These are phyloP conservation scores for Nephotettix cincticeps DNA, from an alignment of 1,140 invertebrate species.

Conservation along the genomic window DNA sequence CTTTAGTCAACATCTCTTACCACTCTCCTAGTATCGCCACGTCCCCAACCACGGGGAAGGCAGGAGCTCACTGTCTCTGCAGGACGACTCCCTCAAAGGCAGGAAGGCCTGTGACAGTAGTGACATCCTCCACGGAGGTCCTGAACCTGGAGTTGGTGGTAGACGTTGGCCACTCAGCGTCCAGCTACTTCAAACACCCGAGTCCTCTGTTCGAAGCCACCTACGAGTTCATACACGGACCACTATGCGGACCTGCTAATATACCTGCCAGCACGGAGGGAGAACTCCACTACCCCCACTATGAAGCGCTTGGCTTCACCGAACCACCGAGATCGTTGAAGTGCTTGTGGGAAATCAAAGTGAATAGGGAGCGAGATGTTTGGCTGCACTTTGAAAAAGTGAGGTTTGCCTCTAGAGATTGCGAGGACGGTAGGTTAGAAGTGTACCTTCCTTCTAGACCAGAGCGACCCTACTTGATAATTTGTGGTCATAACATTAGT, in stretches of 20 bases:
- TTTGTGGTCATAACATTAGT: conserved; percentile 82
- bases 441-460: conserved; percentile 67
- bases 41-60: conserved; percentile 54
- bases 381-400: conserved; percentile 86
- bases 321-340: conserved; percentile 72
- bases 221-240: conserved; percentile 86
- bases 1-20: conserved; percentile 50
- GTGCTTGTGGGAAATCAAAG: conserved; percentile 84
- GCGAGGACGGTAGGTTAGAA: conserved; percentile 81
- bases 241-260: conserved; percentile 79
- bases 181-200: conserved; percentile 83
- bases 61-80: conserved; percentile 61
- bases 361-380: conserved; percentile 75
- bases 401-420: conserved; percentile 74
- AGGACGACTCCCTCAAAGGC: conserved; percentile 41
- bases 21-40: conserved; percentile 43
- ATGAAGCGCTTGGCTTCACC: conserved; percentile 75
- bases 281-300: conserved; percentile 75
- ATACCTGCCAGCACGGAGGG: conserved; percentile 75
- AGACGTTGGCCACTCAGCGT: conserved; percentile 75
- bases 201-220: conserved; percentile 77
- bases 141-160: conserved; percentile 77
- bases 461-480: conserved; percentile 66
- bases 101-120: conserved; percentile 23
- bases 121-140: conserved; percentile 53